Percentiles rank a stretch among this genome's conserved stretches.
Evolutionary conservation across 2,113 vertebrate genomes (phyloP).

Genomic region (Hystrix brachyura): DNA sequence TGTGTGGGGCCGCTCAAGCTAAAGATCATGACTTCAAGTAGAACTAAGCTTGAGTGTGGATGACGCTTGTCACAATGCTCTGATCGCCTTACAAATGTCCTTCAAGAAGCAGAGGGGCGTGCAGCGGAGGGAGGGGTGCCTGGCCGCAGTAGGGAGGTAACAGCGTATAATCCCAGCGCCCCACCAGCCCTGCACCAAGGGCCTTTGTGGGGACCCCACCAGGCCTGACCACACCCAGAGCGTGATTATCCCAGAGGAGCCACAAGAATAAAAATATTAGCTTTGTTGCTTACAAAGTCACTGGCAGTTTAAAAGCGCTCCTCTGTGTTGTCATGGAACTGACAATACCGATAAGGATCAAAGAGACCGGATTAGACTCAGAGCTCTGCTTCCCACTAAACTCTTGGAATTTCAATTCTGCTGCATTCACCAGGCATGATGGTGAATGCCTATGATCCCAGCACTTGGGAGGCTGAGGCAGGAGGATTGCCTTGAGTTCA

Average conservation of each 20-base stretch:
- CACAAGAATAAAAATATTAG: constrained; percentile 34
- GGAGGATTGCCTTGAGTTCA: neutral
- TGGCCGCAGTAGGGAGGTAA: neutral
- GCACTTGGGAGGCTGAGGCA: neutral
- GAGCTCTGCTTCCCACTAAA: neutral
- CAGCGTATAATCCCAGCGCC: neutral
- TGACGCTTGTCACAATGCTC: neutral
- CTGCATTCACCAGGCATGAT: neutral
- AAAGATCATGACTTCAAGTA: neutral
- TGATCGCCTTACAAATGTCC: neutral
- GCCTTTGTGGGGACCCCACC: neutral
- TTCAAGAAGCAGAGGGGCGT: neutral
- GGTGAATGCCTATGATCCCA: neutral
- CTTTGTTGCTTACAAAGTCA: neutral
- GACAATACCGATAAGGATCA: constrained; percentile 19
- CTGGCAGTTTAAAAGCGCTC: neutral
- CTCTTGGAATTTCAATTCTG: neutral
- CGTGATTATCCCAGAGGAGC: neutral
- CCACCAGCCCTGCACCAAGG: neutral
- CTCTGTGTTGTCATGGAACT: constrained; percentile 44
- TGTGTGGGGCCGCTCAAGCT: neutral
- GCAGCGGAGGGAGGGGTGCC: fast-evolving
- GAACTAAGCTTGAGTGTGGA: neutral
- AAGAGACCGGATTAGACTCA: constrained; percentile 46
- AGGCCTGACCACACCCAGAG: neutral